Evolutionary conservation across 2,888 invertebrate species (phyloP), one percentile per base, ranked within the genome.

Genomic region (Drosophila fungiperda): DNA sequence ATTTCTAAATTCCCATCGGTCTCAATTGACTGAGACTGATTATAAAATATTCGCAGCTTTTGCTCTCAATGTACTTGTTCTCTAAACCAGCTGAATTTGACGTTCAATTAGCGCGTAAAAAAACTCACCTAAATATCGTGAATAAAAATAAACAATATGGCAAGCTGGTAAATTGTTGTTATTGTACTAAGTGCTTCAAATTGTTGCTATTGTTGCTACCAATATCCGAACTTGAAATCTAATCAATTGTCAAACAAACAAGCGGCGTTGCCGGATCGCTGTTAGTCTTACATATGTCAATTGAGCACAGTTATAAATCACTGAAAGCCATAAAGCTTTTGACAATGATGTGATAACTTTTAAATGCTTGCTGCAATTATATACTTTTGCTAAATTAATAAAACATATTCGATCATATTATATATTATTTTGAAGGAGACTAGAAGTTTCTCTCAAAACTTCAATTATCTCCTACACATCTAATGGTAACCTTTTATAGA

Each of bases 21-120:
- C 26, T 35, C 2, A 32, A n/a, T 20, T 45, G 15, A 29, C 23
- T 58, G 32, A n/a, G 32, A 17, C 12, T 17, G 23, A 12, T 33
- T 45, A 45, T 29, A 17, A 32, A 23, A 48, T 52, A 26, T n/a
- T 58, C 7, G 7, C 23, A 40, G 32, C 29, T 63, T 38, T 60
- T 72, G 68, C 45, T 68, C 45, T 66, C 61, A 42, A 63, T 68
- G 50, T 32, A 68, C 66, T 71, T 66, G 36, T 52, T 66, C 55
- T 50, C 49, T 33, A 50, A 50, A 76, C 62, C 55, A 33, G 60
- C 48, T 70, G 49, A 60, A 64, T 76, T 82, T 73, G 29, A 76
- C 78, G 69, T 70, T 55, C 64, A 84, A 84, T 89, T 87, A 87
- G 71, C 85, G 61, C 64, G 32, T 65, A 73, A 78, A 68, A 82